Evolutionary conservation across 2,797 vertebrate genomes (phyloP).

Genomic region (Galaxias olidus): DNA sequence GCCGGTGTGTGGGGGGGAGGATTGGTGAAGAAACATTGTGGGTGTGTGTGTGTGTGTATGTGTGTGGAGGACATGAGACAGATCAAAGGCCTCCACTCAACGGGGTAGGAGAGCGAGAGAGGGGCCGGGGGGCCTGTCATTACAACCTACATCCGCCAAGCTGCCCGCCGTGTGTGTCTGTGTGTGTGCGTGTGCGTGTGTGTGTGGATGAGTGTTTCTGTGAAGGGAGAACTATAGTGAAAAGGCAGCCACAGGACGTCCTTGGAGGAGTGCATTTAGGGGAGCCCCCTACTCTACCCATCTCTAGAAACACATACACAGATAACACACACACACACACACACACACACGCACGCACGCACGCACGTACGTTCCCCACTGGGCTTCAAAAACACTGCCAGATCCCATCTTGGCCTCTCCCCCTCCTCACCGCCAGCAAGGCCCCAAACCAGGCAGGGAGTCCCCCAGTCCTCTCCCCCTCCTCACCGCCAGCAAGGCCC

Average conservation of each 20-base stretch:
- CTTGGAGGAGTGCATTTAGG: conserved; percentile 77
- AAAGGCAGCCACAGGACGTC: conserved; percentile 42
- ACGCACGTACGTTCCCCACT: conserved; percentile 54
- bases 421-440: conserved; percentile 75
- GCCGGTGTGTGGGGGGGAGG: conserved; percentile 52
- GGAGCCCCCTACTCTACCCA: conserved; percentile 65
- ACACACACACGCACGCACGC: conserved; percentile 27
- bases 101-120: conserved; percentile 58
- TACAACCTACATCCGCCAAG: conserved; percentile 90
- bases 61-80: conserved; percentile 84
- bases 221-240: conserved; percentile 69
- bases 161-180: conserved; percentile 48
- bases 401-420: conserved; percentile 74
- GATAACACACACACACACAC: conserved; percentile 30
- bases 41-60: conserved; percentile 65
- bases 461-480: conserved; percentile 17
- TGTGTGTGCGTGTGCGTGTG: conserved; percentile 7
- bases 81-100: conserved; percentile 87
- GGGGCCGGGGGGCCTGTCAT: conserved; percentile 93
- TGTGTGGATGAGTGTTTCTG: conserved; percentile 1
- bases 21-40: conserved; percentile 60
- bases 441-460: conserved; percentile 68
- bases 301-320: conserved; percentile 37
- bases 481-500: conserved; percentile 76
- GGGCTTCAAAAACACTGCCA: conserved; percentile 70